Percentiles rank a stretch among this genome's conserved stretches.
These are phyloP conservation scores for Vannuccia rotundouncinata DNA, from an alignment of 2,888 invertebrate species.

Conservation along the genomic window DNA sequence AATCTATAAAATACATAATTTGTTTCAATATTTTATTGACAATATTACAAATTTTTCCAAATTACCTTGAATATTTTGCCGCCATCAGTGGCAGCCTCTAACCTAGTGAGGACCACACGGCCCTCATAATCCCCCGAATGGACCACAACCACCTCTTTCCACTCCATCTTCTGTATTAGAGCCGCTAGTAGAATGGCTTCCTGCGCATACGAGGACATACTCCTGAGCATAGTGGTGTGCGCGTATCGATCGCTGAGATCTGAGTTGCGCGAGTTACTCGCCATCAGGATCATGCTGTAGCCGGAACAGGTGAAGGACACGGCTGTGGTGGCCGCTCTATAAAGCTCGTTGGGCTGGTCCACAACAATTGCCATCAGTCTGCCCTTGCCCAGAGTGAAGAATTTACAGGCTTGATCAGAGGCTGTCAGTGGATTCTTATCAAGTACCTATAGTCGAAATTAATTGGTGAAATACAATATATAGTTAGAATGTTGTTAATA, in stretches of 20 bases:
- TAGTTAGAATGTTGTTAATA: no score
- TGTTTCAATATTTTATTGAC: no score
- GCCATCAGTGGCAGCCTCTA: neutral
- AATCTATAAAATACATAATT: no score
- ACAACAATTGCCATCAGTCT: neutral
- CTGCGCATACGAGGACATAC: neutral
- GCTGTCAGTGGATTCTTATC: neutral
- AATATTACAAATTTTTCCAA: no score
- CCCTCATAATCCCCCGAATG: slow-evolving; percentile 11
- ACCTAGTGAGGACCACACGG: neutral
- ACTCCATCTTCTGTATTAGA: neutral
- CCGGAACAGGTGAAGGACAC: neutral
- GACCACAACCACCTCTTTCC: neutral
- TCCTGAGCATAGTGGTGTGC: neutral
- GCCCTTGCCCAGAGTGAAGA: neutral
- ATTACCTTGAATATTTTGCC: neutral
- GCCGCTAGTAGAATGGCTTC: neutral
- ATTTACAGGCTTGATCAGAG: neutral
- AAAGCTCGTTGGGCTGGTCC: neutral
- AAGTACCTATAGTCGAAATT: neutral
- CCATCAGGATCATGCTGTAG: neutral
- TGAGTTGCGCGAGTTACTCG: neutral
- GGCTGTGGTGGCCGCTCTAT: neutral
- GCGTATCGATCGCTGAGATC: neutral
- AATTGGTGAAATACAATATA: no score